Base-by-base conservation (phyloP, 2,888 invertebrate species). In the Meghimatium bilineatum region DNA sequence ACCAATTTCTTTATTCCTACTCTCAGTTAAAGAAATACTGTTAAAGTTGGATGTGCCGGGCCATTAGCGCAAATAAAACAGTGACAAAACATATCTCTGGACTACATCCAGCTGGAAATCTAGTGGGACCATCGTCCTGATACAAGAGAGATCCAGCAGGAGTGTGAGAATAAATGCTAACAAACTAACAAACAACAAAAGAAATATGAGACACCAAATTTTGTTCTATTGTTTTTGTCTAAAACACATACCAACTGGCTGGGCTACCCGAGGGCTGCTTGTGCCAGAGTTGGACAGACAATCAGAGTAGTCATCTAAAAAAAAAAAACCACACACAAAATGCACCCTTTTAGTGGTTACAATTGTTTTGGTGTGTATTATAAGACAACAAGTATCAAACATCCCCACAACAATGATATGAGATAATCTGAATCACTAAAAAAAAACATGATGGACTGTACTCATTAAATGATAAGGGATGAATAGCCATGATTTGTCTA, bases 241-340 rank as follows among this genome's bases (percentile, higher is more conserved):
- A 20, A 49, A 77, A 79, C 67, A 79, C 67, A 49, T 79, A 72
- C 52, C 38, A 69, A 80, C 80, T 49, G 69, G 44, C 44, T 32
- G 49, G 23, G 69, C 80, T 44, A 52, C 29, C 26, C 74, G 81
- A 60, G 81, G 81, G 66, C 81, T 81, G 81, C 81, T 81, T 14
- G 81, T 38, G 38, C 81, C 75, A 74, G 81, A 75, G 74, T 60
- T 74, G 63, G 81, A 81, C 60, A 74, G 81, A 81, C 60, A 81
- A 60, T 81, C 81, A 60, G 63, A 81, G 66, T 49, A 29, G 60
- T 81, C 81, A 75, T 80, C 71, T 71, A 69, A 29, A 69, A 74
- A 75, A 56, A 44, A 44, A 74, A 74, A 66, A 74, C 38, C 75
- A 81, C 81, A 81, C 72, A 75, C 80, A 81, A 81, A 81, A 81